A percentile compares a stretch with the other conserved stretches of the same genome.
Evolutionary conservation across 1,140 invertebrate genomes (phyloP).

Genomic region (Drosophila dunni): DNA sequence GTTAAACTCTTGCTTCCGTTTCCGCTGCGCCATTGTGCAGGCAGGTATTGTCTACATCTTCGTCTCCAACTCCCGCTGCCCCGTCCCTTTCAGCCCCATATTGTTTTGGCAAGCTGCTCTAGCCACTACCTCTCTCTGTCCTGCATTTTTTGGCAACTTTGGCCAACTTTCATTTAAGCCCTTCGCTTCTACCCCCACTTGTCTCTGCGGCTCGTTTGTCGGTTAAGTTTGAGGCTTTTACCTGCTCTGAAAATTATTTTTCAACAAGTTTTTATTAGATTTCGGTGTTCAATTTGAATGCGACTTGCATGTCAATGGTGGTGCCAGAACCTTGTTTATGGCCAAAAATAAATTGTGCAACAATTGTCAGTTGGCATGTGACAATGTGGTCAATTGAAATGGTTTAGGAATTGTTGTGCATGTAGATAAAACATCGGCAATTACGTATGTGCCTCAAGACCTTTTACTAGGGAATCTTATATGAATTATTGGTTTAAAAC

Average conservation of each 20-base stretch:
- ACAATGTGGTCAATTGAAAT: conserved; percentile 17
- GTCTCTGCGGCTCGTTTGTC: conserved; percentile 1
- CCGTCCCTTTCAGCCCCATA: neutral
- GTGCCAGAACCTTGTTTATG: conserved; percentile 18
- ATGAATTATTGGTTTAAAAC: no score
- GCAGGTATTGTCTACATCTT: conserved; percentile 54
- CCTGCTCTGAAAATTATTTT: conserved; percentile 36
- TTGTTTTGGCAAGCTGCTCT: conserved; percentile 8
- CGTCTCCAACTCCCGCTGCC: neutral
- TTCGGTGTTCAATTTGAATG: conserved; percentile 44
- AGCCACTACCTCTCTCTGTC: neutral
- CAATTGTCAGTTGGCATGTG: conserved; percentile 23
- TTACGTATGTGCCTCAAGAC: conserved; percentile 1
- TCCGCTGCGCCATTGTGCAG: conserved; percentile 83
- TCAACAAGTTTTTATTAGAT: conserved; percentile 45
- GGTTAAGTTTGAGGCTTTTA: conserved; percentile 20
- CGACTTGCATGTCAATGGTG: conserved; percentile 33
- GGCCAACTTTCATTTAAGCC: conserved; percentile 23
- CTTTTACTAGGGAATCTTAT: neutral
- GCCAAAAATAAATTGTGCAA: conserved; percentile 21
- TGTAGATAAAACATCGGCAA: conserved; percentile 5
- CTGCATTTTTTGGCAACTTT: conserved; percentile 33
- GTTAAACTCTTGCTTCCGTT: conserved; percentile 81
- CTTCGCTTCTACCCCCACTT: neutral
- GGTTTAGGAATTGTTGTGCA: conserved; percentile 7